Conservation (phyloP, 1,140 invertebrate species). For the Diprion similis region DNA sequence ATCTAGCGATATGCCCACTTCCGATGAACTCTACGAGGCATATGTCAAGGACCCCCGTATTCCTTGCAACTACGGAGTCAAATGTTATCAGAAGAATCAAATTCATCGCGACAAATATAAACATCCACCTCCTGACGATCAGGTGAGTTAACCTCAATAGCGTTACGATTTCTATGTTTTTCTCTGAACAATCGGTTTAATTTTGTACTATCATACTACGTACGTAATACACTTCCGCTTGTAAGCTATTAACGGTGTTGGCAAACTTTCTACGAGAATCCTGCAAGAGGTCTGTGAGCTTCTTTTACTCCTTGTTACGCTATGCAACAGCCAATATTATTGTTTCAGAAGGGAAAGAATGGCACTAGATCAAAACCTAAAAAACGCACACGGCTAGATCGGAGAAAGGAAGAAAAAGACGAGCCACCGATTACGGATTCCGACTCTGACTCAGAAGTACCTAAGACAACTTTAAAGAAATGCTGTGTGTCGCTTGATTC, state of each 20-base stretch:
- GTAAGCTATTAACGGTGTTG: too few relatives aligned
- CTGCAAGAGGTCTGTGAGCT: too few relatives aligned
- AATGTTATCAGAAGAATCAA: slow-evolving; percentile 87
- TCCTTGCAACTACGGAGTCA: slow-evolving; percentile 78
- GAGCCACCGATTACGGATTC: slow-evolving; percentile 22
- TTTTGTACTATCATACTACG: not conserved
- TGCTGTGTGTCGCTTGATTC: not conserved
- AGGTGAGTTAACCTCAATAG: slow-evolving; percentile 33
- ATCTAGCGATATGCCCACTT: not conserved
- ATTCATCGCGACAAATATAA: slow-evolving; percentile 78
- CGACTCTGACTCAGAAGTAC: slow-evolving; percentile 34
- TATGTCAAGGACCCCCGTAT: slow-evolving; percentile 58
- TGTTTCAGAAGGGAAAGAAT: slow-evolving; percentile 10
- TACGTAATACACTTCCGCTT: not conserved
- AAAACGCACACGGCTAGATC: slow-evolving; percentile 35
- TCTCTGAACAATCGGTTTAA: not conserved
- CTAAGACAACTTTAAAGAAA: not conserved
- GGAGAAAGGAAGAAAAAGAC: slow-evolving; percentile 31
- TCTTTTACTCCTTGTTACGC: too few relatives aligned
- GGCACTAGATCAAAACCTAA: slow-evolving; percentile 16
- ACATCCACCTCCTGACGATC: slow-evolving; percentile 68
- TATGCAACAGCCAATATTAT: too few relatives aligned
- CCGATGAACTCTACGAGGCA: slow-evolving; percentile 5
- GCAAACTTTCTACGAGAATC: too few relatives aligned
- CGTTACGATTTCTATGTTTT: slow-evolving; percentile 15